Evolutionary conservation across 2,113 vertebrate species (phyloP).

Genomic region (Hydropotes inermis): DNA sequence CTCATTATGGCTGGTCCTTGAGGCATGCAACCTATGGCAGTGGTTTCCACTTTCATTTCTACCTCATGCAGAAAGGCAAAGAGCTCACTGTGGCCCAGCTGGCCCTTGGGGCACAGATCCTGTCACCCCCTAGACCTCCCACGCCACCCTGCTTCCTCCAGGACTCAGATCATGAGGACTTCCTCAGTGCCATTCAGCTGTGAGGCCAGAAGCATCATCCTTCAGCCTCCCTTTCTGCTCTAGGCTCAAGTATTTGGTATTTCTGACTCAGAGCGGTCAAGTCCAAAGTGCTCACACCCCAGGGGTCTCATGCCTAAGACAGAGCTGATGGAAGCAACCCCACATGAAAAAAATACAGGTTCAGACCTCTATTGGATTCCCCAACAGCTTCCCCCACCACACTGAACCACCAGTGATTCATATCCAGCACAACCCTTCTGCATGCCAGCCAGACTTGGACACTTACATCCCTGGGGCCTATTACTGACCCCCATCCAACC

Average conservation of each 20-base stretch:
- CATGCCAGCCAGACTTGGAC: background rate
- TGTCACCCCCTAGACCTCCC: constrained; percentile 38
- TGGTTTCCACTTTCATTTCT: constrained; percentile 90
- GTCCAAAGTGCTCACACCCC: background rate
- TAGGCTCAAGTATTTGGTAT: background rate
- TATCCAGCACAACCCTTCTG: background rate
- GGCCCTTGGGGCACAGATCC: constrained; percentile 81
- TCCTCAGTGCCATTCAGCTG: constrained; percentile 86
- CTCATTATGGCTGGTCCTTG: constrained; percentile 89
- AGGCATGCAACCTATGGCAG: constrained; percentile 84
- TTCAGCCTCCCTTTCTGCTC: background rate
- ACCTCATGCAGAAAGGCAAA: constrained; percentile 90
- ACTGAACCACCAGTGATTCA: background rate
- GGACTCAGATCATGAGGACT: constrained; percentile 84
- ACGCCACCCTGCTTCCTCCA: background rate
- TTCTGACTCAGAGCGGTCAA: background rate
- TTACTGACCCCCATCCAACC: background rate
- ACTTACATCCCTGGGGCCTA: background rate
- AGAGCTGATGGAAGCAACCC: background rate
- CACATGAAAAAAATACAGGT: constrained; percentile 6
- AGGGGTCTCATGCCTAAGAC: background rate
- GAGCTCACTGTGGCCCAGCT: constrained; percentile 82
- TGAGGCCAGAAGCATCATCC: constrained; percentile 64
- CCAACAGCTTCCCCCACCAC: background rate
- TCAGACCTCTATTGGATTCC: background rate